Base-by-base conservation (phyloP, 2,113 vertebrate genomes). In the Grallaria varia region DNA sequence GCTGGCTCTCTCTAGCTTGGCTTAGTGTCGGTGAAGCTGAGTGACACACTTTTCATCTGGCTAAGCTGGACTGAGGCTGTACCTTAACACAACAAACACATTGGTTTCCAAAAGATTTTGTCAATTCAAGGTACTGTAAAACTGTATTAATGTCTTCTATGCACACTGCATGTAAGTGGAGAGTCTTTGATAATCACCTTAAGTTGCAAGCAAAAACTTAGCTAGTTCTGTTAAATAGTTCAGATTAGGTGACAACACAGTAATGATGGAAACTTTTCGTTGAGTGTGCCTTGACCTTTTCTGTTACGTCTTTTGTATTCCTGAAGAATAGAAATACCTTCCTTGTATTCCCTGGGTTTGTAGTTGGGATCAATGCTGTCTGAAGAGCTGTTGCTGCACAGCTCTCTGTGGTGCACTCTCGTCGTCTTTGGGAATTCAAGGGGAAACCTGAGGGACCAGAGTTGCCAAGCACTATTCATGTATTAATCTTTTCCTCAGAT, bases 91-190 rank as follows among this genome's bases (percentile, higher is more conserved):
- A 52, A 14, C 13, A 15, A 49, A 17, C 13, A 37, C 12, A 1
- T 22, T 25, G 35, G 7, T 69, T 82, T 58, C 24, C 9, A 10
- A 55, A 49, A 53, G 4, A 60, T 40, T 45, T 33, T 60, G 8
- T 75, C 23, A 47, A 39, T 58, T 88, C 9, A 19, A 25, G 17
- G 20, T 62, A 10, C 13, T 73, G 6, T 19, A 49, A 64, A 68
- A 30, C 18, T 73, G 1, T 25, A 33, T 28, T 24, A 49, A 53
- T 31, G 60, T 40, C 4, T 82, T 53, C 18, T 30, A n/a, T 44
- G 49, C 44, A 63, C 4, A 0, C 6, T 14, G 6, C 5, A 12
- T 25, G 0, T n/a, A 49, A 33, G 21, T 0, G 0, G 31, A 84
- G 76, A 42, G 37, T 63, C 42, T 72, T 53, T 50, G 40, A n/a